Evolutionary conservation across 1,140 invertebrate genomes (phyloP).

Genomic region (Holotrichia oblita): DNA sequence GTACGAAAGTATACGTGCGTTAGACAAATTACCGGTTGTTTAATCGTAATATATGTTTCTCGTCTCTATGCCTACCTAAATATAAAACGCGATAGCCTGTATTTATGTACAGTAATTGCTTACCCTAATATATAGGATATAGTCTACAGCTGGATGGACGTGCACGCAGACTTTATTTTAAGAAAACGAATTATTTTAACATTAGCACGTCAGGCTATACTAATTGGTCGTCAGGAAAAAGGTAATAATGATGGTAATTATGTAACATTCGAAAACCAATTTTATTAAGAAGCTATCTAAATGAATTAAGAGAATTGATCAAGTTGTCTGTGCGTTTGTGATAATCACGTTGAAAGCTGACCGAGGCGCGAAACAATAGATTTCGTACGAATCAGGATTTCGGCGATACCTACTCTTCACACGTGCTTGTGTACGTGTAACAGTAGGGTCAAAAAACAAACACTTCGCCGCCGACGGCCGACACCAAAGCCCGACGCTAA

Average conservation of each 20-base stretch:
- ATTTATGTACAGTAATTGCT: not conserved
- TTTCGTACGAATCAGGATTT: not conserved
- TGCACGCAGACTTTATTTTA: not conserved
- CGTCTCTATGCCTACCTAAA: not conserved
- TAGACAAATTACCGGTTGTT: slow-evolving; percentile 2
- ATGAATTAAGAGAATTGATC: too few relatives aligned
- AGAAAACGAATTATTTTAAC: not conserved
- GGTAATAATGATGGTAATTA: too few relatives aligned
- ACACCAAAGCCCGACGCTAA: not conserved
- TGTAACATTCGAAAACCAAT: too few relatives aligned
- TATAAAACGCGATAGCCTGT: not conserved
- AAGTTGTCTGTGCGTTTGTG: not conserved
- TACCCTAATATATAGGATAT: not conserved
- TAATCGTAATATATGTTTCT: slow-evolving; percentile 10
- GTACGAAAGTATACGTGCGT: not conserved
- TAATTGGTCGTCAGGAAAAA: not conserved
- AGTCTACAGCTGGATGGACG: not conserved
- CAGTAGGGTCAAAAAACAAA: not conserved
- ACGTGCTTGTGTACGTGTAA: too few relatives aligned
- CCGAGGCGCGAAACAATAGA: not conserved
- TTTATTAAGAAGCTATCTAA: too few relatives aligned
- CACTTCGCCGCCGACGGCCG: not conserved
- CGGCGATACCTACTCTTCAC: not conserved
- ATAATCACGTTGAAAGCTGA: not conserved
- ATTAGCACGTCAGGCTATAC: not conserved